phyloP scores from a whole-genome alignment of 1,140 invertebrate species.

The Leptinotarsa defecta region DNA sequence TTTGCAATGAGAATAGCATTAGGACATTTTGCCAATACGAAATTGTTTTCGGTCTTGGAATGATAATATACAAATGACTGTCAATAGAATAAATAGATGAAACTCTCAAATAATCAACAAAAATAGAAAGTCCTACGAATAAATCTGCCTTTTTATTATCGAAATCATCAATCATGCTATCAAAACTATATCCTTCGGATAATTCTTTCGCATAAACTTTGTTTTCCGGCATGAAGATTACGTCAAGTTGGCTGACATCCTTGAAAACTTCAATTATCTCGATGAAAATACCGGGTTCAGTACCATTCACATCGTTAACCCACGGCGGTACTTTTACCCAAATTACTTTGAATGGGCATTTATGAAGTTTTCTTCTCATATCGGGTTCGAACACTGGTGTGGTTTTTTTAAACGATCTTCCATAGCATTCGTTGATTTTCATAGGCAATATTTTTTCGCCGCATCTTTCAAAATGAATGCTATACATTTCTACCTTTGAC shows the following conservation, averaged over 20 bases:
- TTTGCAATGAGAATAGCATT: neutral
- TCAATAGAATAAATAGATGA: neutral
- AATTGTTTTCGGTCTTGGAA: neutral
- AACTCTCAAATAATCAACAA: neutral
- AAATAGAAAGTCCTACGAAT: neutral
- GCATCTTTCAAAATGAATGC: neutral
- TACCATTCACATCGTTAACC: neutral
- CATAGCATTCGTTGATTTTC: neutral
- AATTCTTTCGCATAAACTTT: conserved; percentile 4
- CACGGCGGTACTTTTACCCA: neutral
- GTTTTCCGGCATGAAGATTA: neutral
- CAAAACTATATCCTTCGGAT: neutral
- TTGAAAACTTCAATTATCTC: neutral
- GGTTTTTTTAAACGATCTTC: neutral
- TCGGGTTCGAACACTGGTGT: neutral
- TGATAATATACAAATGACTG: neutral
- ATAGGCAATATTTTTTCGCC: neutral
- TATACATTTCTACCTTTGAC: neutral
- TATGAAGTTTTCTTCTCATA: conserved; percentile 4
- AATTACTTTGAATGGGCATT: conserved; percentile 8
- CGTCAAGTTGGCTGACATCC: neutral
- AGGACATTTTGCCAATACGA: neutral
- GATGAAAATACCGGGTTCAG: neutral
- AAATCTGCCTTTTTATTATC: conserved; percentile 6
- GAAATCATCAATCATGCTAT: conserved; percentile 3